These are phyloP conservation scores for Oreochromis aureus DNA, from an alignment of 2,113 vertebrate genomes.

Conservation along the genomic window DNA sequence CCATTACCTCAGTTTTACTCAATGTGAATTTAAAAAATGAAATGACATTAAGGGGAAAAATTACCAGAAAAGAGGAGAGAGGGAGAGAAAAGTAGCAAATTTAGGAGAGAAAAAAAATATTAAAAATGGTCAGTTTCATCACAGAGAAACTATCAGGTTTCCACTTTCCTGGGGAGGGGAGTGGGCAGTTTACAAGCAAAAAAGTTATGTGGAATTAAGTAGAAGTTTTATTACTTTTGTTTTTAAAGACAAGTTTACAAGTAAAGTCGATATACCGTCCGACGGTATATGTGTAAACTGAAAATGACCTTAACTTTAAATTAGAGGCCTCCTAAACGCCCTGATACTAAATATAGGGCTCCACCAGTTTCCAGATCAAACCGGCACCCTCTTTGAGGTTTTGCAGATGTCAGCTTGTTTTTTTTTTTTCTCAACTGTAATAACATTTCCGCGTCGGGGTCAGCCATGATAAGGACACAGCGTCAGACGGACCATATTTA, in stretches of 20 bases:
- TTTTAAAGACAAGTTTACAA: neutral
- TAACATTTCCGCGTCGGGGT: neutral
- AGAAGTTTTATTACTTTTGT: neutral
- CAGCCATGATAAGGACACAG: neutral
- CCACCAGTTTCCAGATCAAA: neutral
- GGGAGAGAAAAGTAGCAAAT: too few species aligned
- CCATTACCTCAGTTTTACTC: neutral
- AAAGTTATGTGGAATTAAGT: neutral
- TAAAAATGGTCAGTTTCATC: too few species aligned
- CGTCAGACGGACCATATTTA: slow-evolving; percentile 19
- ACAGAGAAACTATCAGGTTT: too few species aligned
- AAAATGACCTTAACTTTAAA: neutral
- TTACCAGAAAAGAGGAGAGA: too few species aligned
- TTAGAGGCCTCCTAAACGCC: neutral
- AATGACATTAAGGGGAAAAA: accelerated
- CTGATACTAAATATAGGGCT: neutral
- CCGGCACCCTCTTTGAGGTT: neutral
- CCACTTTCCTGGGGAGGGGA: too few species aligned
- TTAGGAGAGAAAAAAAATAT: too few species aligned
- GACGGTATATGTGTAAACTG: neutral
- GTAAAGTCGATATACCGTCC: too few species aligned
- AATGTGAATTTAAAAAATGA: neutral
- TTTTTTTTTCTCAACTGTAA: neutral
- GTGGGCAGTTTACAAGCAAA: neutral
- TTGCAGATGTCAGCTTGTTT: neutral